Evolutionary conservation across 2,797 vertebrate genomes (phyloP).

Genomic region (Danionella dracula): DNA sequence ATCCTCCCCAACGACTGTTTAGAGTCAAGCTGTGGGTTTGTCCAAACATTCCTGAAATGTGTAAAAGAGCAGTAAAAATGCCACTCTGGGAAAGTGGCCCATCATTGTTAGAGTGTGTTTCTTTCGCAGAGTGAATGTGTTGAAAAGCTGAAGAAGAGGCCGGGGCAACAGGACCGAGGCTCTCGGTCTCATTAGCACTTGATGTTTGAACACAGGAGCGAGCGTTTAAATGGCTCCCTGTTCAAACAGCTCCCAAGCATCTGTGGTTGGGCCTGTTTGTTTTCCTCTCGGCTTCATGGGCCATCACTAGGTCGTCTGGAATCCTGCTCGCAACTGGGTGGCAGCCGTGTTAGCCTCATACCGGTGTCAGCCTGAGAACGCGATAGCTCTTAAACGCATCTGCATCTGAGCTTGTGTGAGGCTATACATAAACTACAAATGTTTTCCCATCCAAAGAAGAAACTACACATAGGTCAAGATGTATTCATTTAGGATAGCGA

Average conservation of each 20-base stretch:
- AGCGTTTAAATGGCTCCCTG: slow-evolving; percentile 45
- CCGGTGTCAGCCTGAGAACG: slow-evolving; percentile 13
- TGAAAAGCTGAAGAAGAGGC: slow-evolving; percentile 30
- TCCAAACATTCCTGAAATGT: slow-evolving; percentile 10
- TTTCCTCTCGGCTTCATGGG: slow-evolving; percentile 49
- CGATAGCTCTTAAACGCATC: background rate
- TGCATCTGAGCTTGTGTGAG: background rate
- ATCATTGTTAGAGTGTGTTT: background rate
- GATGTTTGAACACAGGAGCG: slow-evolving; percentile 51
- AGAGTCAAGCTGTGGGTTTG: background rate
- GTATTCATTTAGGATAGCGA: too few relatives aligned
- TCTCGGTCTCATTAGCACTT: slow-evolving; percentile 46
- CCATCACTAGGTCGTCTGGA: slow-evolving; percentile 44
- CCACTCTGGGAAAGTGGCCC: slow-evolving; percentile 24
- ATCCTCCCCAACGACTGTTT: background rate
- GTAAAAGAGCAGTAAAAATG: slow-evolving; percentile 25
- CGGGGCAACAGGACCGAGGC: slow-evolving; percentile 41
- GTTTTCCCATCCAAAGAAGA: too few relatives aligned
- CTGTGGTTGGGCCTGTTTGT: slow-evolving; percentile 50
- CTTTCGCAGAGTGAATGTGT: slow-evolving; percentile 25
- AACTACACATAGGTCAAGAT: too few relatives aligned
- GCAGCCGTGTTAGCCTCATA: slow-evolving; percentile 25
- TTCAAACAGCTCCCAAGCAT: slow-evolving; percentile 52
- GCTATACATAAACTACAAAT: too few relatives aligned
- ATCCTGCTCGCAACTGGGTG: slow-evolving; percentile 42